Conservation (phyloP, 2,113 vertebrate genomes). For the Labeo catla region DNA sequence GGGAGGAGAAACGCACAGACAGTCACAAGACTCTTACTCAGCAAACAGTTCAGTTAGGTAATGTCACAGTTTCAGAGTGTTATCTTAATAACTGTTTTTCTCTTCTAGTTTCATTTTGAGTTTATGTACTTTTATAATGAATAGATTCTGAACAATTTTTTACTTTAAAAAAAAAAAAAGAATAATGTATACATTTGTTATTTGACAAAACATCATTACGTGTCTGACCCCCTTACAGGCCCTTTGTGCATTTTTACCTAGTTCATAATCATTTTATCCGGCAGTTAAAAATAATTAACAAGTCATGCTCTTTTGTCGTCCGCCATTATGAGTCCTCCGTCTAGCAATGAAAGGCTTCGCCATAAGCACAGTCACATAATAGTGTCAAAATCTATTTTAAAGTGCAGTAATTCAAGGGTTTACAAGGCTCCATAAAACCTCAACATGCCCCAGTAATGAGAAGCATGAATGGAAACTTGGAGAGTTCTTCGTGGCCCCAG, state of each 20-base stretch:
- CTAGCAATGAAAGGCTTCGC: conserved; percentile 74
- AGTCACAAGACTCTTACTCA: neutral
- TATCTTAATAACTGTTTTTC: neutral
- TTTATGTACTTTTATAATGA: neutral
- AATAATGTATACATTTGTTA: too few relatives aligned
- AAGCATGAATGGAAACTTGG: conserved; percentile 77
- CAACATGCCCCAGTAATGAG: conserved; percentile 75
- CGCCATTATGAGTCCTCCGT: conserved; percentile 72
- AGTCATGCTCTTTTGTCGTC: conserved; percentile 78
- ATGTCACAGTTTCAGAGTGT: neutral
- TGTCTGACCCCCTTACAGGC: conserved; percentile 55
- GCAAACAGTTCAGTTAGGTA: conserved; percentile 9
- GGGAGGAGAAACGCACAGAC: conserved; percentile 37
- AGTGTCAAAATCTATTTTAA: conserved; percentile 81
- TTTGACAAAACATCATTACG: conserved; percentile 53
- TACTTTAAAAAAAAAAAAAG: too few relatives aligned
- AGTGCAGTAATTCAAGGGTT: conserved; percentile 82
- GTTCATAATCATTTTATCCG: conserved; percentile 78
- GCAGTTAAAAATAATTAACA: conserved; percentile 83
- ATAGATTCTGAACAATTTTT: neutral
- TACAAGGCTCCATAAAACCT: conserved; percentile 80
- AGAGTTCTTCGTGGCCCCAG: conserved; percentile 71
- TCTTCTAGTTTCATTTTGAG: neutral
- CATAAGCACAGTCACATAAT: conserved; percentile 75
- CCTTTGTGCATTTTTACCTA: conserved; percentile 72